Conservation (phyloP, 2,888 invertebrate species). For the Sarcophaga rosellei region DNA sequence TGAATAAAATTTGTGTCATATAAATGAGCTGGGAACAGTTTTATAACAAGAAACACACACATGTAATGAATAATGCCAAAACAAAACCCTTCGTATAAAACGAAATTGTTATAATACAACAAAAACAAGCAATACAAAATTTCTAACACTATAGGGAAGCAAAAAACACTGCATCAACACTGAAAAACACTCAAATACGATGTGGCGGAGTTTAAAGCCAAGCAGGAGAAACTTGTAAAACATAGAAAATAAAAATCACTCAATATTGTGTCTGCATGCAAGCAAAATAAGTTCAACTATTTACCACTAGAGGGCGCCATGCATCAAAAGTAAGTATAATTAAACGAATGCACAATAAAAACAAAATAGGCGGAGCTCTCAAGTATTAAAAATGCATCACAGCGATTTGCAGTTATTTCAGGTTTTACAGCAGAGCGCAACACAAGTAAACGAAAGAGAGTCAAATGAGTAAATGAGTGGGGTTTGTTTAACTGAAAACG, state of each 20-base stretch:
- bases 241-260: not conserved
- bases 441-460: too few relatives aligned
- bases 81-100: not conserved
- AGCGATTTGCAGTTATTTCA: constrained; percentile 19
- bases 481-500: not conserved
- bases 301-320: constrained; percentile 30
- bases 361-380: constrained; percentile 76
- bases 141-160: not conserved
- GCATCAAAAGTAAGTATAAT: not conserved
- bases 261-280: not conserved
- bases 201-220: not conserved
- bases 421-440: not conserved
- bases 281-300: not conserved
- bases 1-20: not conserved
- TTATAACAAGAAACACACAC: not conserved
- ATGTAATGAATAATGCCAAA: not conserved
- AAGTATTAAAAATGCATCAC: constrained; percentile 36
- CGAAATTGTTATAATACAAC: not conserved
- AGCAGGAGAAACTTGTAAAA: constrained; percentile 40
- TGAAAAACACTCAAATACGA: constrained; percentile 33
- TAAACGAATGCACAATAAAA: constrained; percentile 56
- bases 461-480: not conserved
- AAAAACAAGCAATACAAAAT: too few relatives aligned
- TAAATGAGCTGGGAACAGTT: constrained; percentile 12
- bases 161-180: not conserved